These are phyloP conservation scores for Natrix natrix DNA, from an alignment of 2,797 vertebrate genomes.

Conservation along the genomic window DNA sequence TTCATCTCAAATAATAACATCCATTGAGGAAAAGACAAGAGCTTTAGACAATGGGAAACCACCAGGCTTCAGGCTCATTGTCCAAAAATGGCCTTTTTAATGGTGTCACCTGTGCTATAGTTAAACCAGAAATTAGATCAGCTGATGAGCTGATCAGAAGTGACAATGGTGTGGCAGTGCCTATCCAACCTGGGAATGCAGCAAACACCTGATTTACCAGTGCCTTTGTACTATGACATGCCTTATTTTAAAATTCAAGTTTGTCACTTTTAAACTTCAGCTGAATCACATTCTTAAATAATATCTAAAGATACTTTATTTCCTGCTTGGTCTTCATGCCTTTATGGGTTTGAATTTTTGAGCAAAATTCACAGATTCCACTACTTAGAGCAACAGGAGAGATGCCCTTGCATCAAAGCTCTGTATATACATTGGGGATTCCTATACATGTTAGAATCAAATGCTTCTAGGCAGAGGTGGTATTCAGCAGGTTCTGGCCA, in stretches of 20 bases:
- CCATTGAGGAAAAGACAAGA: neutral
- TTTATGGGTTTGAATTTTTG: neutral
- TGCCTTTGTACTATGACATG: neutral
- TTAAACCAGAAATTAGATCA: neutral
- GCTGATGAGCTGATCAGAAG: neutral
- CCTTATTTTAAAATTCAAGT: neutral
- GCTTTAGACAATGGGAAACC: neutral
- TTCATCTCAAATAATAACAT: neutral
- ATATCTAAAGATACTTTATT: neutral
- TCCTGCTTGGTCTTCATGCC: neutral
- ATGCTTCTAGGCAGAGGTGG: no score
- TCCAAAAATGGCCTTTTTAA: neutral
- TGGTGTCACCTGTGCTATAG: neutral
- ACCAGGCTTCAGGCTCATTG: neutral
- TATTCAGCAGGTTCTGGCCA: no score
- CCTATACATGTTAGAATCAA: neutral
- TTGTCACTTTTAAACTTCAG: neutral
- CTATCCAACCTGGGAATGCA: neutral
- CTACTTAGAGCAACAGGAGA: neutral
- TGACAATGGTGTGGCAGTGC: neutral
- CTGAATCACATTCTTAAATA: neutral
- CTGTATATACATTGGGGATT: neutral
- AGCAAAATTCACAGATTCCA: neutral
- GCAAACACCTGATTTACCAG: neutral
- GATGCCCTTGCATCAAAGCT: neutral